phyloP scores from a whole-genome alignment of 2,113 vertebrate species.

The Sialia sialis region DNA sequence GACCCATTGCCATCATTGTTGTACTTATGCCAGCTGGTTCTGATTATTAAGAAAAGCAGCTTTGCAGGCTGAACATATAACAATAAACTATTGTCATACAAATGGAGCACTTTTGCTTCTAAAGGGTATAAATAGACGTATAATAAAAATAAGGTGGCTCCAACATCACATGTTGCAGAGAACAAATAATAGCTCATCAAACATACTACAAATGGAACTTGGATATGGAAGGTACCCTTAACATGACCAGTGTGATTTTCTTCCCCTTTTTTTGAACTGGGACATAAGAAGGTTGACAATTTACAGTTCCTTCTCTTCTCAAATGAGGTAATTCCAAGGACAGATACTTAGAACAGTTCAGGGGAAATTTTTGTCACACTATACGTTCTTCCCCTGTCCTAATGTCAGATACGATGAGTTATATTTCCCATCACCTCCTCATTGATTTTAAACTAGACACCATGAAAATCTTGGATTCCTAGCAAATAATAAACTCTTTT shows the following conservation, averaged over 20 bases:
- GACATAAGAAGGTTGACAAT: neutral
- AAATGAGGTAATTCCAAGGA: neutral
- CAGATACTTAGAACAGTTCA: neutral
- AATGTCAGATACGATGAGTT: neutral
- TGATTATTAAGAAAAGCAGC: conserved; percentile 75
- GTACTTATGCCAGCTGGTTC: conserved; percentile 69
- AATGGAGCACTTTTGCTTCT: conserved; percentile 63
- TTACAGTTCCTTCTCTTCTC: neutral
- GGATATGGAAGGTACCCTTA: neutral
- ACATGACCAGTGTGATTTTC: neutral
- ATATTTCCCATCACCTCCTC: neutral
- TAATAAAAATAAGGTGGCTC: conserved; percentile 61
- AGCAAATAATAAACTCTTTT: conserved; percentile 17
- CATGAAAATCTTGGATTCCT: neutral
- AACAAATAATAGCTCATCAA: conserved; percentile 31
- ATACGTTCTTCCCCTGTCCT: neutral
- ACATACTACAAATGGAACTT: neutral
- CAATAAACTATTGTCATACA: conserved; percentile 69
- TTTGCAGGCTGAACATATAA: conserved; percentile 68
- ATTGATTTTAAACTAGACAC: conserved; percentile 15
- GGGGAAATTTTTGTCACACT: neutral
- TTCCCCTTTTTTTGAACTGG: neutral
- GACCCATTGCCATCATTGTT: conserved; percentile 67
- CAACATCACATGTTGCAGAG: conserved; percentile 19
- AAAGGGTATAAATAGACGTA: conserved; percentile 60